Evolutionary conservation across 2,888 invertebrate species (phyloP).

Genomic region (Dryobotodes eremita): DNA sequence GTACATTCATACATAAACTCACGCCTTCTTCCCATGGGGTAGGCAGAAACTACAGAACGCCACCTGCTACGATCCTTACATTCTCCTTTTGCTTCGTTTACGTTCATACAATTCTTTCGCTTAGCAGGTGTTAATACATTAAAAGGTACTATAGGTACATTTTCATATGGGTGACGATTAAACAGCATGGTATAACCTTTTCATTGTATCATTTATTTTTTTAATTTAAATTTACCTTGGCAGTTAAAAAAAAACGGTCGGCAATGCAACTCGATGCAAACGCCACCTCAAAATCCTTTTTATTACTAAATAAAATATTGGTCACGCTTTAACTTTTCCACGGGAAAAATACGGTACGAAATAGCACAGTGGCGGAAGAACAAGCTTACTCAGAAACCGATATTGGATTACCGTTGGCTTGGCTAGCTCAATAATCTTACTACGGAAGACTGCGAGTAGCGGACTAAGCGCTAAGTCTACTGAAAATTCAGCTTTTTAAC

Average conservation of each 20-base stretch:
- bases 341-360: constrained; percentile 44
- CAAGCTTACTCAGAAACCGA: constrained; percentile 57
- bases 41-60: too few species aligned
- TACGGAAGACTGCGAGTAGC: constrained; percentile 45
- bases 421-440: constrained; percentile 55
- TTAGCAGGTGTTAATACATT: background rate
- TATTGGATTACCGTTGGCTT: constrained; percentile 61
- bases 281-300: background rate
- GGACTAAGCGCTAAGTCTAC: constrained; percentile 41
- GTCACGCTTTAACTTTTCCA: constrained; percentile 37
- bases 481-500: constrained; percentile 30
- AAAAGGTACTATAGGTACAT: background rate
- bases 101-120: too few species aligned
- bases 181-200: background rate
- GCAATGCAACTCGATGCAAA: background rate
- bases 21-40: too few species aligned
- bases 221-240: background rate
- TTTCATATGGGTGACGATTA: background rate
- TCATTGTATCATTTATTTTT: background rate
- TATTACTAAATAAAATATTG: constrained; percentile 35
- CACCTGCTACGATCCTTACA: too few species aligned
- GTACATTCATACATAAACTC: too few species aligned
- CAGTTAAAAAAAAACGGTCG: background rate
- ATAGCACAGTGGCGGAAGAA: constrained; percentile 42
- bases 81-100: too few species aligned